Evolutionary conservation across 2,113 vertebrate genomes (phyloP).

Genomic region (Psammodynastes pulverulentus): DNA sequence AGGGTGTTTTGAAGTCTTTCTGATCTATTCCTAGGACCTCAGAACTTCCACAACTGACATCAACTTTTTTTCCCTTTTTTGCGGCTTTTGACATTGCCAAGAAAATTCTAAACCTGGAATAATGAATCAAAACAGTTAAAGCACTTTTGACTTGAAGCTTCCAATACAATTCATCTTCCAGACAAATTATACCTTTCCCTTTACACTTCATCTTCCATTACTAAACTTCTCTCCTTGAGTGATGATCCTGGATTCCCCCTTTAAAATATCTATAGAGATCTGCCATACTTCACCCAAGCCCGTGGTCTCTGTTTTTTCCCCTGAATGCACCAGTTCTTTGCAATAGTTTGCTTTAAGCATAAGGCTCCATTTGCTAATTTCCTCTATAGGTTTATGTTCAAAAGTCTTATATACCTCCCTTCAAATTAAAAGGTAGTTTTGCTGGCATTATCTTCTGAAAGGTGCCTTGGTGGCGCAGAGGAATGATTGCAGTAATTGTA

Average conservation of each 20-base stretch:
- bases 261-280: neutral
- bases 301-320: neutral
- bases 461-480: too few relatives aligned
- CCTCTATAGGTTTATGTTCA: neutral
- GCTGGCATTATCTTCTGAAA: neutral
- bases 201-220: neutral
- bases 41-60: neutral
- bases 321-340: neutral
- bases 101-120: neutral
- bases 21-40: neutral
- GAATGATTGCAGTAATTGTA: too few relatives aligned
- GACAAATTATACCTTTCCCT: neutral
- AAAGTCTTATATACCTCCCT: neutral
- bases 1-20: neutral
- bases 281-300: neutral
- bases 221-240: neutral
- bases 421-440: neutral
- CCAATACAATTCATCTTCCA: slow-evolving; percentile 14
- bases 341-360: neutral
- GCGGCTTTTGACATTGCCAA: accelerated
- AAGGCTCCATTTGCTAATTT: neutral
- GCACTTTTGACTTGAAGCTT: neutral
- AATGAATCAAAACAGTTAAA: neutral
- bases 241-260: neutral
- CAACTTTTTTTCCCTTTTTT: neutral